Base-by-base conservation (phyloP, 1,140 invertebrate species). In the Drosophila willistoni region DNA sequence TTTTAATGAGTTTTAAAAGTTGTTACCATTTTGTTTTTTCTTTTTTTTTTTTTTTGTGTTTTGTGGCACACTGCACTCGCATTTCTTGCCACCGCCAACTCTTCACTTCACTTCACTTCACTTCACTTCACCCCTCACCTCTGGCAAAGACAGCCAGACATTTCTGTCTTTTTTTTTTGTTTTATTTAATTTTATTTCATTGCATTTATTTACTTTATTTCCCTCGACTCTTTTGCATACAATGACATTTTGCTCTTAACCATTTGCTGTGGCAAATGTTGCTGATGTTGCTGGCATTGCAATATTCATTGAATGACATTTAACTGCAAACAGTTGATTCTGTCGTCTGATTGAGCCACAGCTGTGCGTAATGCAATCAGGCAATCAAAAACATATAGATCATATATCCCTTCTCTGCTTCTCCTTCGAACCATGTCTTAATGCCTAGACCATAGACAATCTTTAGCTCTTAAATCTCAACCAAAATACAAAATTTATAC, bases 1-100 rank as follows among this genome's bases (percentile, higher is more conserved):
- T 87, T 87, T 87, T 87, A 87, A 87, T 87, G 83, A 87, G 83
- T 87, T 87, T 87, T 83, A 87, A 87, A 87, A 87, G 83, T 87
- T 87, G 83, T 80, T 87, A 80, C 83, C 74, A 86, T 86, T 86
- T 85, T 51, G 44, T 51, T 22, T 51, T 22, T 51, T 47, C 17
- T 47, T 47, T 19, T 14, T 7, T 1, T n/a, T 75, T 55, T 47
- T 17, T 19, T 51, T 51, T 22, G 19, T 7, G 19, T 51, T 51
- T 51, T 51, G 44, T 22, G 65, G 57, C 70, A 72, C 70, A 68
- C 70, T 68, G 57, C 71, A 61, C 71, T 61, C 62, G 41, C 42
- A 22, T 34, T 55, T 44, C 65, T n/a, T 36, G 10, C 17, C 39
- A 22, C 33, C 13, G 33, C 42, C 7, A 36, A 13, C 7, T 34